Base-by-base conservation (phyloP, 2,888 invertebrate species). In the Labia minor region DNA sequence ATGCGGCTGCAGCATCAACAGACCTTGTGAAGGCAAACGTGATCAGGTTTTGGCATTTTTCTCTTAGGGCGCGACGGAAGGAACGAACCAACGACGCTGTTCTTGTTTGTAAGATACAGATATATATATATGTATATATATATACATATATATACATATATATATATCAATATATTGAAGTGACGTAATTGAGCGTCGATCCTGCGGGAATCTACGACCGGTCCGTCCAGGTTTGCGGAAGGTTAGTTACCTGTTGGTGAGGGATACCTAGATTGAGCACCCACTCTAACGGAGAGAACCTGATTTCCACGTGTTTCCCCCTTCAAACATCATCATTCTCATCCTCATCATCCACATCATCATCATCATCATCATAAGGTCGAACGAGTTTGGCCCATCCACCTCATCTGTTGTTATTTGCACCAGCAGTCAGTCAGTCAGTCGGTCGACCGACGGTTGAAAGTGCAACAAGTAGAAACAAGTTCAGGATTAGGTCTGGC, bases 1-100 rank as follows among this genome's bases (percentile, higher is more conserved):
- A 49, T 49, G 49, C 49, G 14, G 49, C 49, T 8, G 49, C 49
- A 49, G 49, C 49, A 49, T 4, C 49, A 49, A 49, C n/a, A 49
- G 49, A 49, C 49, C 49, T 49, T 49, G 49, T 49, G 49, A 49
- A 49, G 49, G 49, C 49, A 49, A 49, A 49, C 49, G 49, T 49
- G 49, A 49, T 49, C 49, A 49, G 49, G 49, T 49, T 49, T 49
- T 49, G 49, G 49, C 49, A 49, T 49, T 49, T 49, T 49, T 49
- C 49, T 49, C 49, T 49, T 49, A 49, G 49, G 49, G 49, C 49
- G 49, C 49, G 49, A 49, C 49, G 49, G 49, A 49, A 49, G 49
- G 49, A 49, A 49, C 49, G 49, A 49, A n/a, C n/a, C n/a, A n/a
- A n/a, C 26, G 26, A 26, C 49, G 49, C 49, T 16, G 49, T 49